Base-by-base conservation (phyloP, 2,888 invertebrate genomes). In the Halocaridina rubra region DNA sequence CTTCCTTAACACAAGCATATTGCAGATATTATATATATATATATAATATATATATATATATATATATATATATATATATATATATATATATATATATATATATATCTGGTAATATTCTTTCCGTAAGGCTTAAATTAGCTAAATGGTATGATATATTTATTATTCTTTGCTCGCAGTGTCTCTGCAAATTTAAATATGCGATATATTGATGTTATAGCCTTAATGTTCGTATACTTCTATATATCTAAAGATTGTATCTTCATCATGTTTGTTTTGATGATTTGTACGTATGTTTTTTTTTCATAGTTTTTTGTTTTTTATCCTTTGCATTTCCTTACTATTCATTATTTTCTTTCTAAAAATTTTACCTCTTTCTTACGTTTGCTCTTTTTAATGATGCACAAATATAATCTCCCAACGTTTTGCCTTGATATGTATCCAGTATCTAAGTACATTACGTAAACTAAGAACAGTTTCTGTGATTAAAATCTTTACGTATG, bases 81-180 rank as follows among this genome's bases (percentile, higher is more conserved):
- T 64, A 64, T 3, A 64, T 64, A 24, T 64, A 72, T 72, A 74
- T 74, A 53, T 74, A 74, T 74, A 53, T 74, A 74, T 74, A 53
- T 74, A 53, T 74, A 53, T 53, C 39, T 74, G 13, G 39, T 53
- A 53, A 74, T 53, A 74, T 27, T 24, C n/a, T n/a, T n/a, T n/a
- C n/a, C n/a, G n/a, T n/a, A n/a, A n/a, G n/a, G n/a, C n/a, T n/a
- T n/a, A n/a, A n/a, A n/a, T n/a, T n/a, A n/a, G n/a, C n/a, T n/a
- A n/a, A n/a, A n/a, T n/a, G n/a, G n/a, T n/a, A n/a, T n/a, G n/a
- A n/a, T n/a, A n/a, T n/a, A n/a, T n/a, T n/a, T n/a, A n/a, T n/a
- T n/a, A n/a, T n/a, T n/a, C n/a, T n/a, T n/a, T n/a, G n/a, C n/a
- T n/a, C n/a, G n/a, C n/a, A n/a, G n/a, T n/a, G n/a, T n/a, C n/a